These are phyloP conservation scores for Ceratina japonica DNA, from an alignment of 1,140 invertebrate genomes.

Conservation along the genomic window DNA sequence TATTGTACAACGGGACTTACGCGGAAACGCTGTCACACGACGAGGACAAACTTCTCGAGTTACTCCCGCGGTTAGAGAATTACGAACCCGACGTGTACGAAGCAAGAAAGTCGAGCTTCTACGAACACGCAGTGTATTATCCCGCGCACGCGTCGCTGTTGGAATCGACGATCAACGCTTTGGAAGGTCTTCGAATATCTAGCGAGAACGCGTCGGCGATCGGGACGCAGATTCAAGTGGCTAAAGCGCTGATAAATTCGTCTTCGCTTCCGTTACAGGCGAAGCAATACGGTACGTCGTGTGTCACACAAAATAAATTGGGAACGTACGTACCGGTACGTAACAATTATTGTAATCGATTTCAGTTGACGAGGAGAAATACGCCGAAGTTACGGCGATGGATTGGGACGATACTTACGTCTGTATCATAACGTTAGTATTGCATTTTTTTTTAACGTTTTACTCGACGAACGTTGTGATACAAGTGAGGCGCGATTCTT, in stretches of 20 bases:
- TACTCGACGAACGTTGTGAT: slow-evolving; percentile 12
- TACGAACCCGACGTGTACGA: slow-evolving; percentile 66
- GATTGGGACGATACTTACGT: slow-evolving; percentile 86
- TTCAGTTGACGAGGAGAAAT: slow-evolving; percentile 76
- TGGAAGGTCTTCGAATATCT: slow-evolving; percentile 67
- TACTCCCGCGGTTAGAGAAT: slow-evolving; percentile 63
- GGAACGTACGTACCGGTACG: no score
- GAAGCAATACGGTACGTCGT: slow-evolving; percentile 47
- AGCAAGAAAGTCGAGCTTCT: slow-evolving; percentile 66
- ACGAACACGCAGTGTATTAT: slow-evolving; percentile 76
- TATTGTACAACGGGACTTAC: slow-evolving; percentile 79
- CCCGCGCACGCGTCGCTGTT: slow-evolving; percentile 67
- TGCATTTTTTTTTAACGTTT: no score
- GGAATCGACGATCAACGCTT: slow-evolving; percentile 66
- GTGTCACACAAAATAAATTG: background rate
- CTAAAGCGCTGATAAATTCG: slow-evolving; percentile 60
- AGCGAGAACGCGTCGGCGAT: slow-evolving; percentile 66
- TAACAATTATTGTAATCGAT: slow-evolving; percentile 51
- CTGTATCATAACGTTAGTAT: slow-evolving; percentile 85
- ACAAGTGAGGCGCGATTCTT: slow-evolving; percentile 5
- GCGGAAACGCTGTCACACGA: slow-evolving; percentile 73
- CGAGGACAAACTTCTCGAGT: no score
- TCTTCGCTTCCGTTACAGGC: slow-evolving; percentile 45
- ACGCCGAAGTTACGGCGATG: slow-evolving; percentile 82
- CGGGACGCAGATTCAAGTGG: slow-evolving; percentile 61